Base-by-base conservation (phyloP, 2,888 invertebrate species). In the Drosophila algonquin region DNA sequence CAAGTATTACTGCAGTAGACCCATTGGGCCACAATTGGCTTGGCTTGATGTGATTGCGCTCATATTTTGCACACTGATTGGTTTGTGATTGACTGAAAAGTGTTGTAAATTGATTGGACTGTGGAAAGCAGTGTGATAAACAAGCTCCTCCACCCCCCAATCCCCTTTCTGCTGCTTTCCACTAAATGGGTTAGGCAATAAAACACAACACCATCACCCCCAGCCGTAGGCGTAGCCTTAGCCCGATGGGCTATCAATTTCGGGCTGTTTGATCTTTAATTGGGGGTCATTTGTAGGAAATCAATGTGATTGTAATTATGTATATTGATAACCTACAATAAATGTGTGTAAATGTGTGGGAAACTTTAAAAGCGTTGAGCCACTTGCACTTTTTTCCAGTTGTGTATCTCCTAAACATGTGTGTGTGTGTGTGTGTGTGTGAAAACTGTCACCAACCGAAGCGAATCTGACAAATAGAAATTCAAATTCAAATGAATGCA, bases 31-130 rank as follows among this genome's bases (percentile, higher is more conserved):
- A 65, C 81, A 81, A 84, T 84, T 87, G 87, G 87, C 76, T 81
- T 81, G 87, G 87, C 74, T 57, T 69, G 80, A 58, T 75, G 75
- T 87, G 84, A 79, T 77, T 89, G 87, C 65, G 77, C 70, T 67
- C 64, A 73, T 67, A 59, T 75, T 73, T 65, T 73, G 51, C 63
- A 71, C 65, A 70, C 73, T 72, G 77, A 68, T 86, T 76, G 84
- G 67, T 71, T 80, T 71, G 60, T 70, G 87, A 85, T 78, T 79
- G 89, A 80, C 75, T 76, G 77, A 73, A 83, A 86, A 74, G 75
- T 79, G 75, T 79, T 77, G 73, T 76, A 70, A 78, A 78, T 77
- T 87, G 76, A 82, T 81, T 84, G 75, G 71, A 46, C 65, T 76
- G 68, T 65, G 71, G 40, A 40, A 74, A 73, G 73, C 63, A 55